These are phyloP conservation scores for Pluvialis apricaria DNA, from an alignment of 2,113 vertebrate genomes.

Conservation along the genomic window DNA sequence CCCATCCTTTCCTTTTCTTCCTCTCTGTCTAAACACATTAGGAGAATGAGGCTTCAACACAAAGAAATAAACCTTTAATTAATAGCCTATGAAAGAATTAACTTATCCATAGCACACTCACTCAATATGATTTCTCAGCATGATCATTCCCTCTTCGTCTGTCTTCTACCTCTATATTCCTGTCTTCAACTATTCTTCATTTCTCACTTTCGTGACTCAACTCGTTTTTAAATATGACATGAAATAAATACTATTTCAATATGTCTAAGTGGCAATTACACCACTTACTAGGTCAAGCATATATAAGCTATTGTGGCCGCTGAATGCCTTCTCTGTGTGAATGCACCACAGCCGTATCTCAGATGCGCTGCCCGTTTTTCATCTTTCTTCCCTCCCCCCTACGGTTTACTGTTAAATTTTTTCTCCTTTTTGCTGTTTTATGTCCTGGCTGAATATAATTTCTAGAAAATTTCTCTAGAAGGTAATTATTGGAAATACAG, in stretches of 20 bases:
- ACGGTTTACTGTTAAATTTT: neutral
- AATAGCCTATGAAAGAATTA: neutral
- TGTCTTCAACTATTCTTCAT: neutral
- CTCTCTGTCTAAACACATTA: neutral
- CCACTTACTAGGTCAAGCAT: slow-evolving; percentile 12
- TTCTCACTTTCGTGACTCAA: neutral
- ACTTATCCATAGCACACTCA: neutral
- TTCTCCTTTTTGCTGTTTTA: neutral
- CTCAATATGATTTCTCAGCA: neutral
- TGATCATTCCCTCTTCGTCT: neutral
- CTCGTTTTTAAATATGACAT: neutral
- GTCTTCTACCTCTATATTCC: neutral
- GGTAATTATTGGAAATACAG: neutral
- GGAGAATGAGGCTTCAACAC: neutral
- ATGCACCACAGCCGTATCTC: neutral
- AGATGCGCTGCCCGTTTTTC: neutral
- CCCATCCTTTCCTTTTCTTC: neutral
- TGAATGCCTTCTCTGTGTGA: slow-evolving; percentile 22
- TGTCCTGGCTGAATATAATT: neutral
- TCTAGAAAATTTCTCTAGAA: neutral
- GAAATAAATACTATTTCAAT: neutral
- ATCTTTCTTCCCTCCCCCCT: neutral
- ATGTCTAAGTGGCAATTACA: neutral
- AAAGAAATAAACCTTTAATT: slow-evolving; percentile 20
- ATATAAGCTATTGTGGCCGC: neutral